Evolutionary conservation across 2,888 invertebrate species (phyloP), one percentile per base, ranked within the genome.

Genomic region (Hartigia nigra): DNA sequence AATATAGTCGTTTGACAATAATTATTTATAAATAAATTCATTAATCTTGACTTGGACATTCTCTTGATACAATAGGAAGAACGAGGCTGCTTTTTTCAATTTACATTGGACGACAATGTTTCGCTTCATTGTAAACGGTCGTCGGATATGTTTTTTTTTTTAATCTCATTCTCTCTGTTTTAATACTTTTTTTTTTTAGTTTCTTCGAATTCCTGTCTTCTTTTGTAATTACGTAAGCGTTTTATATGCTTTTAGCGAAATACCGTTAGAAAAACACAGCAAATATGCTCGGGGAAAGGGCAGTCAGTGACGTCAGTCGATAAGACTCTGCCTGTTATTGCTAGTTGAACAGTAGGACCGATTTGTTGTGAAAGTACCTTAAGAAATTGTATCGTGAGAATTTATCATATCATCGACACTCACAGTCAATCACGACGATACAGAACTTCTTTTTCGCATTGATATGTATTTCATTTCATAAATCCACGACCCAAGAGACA

Each of bases 21-120:
- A 85, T 81, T 81, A 81, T 88, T 70, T 86, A 86, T 83, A 85
- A 86, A 86, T 85, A 84, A 84, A 84, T 82, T 81, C 78, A 84
- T 82, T 80, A 80, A 86, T 75, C 82, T 82, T 82, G 83, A 86
- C 81, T 79, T 82, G 77, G 82, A 85, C 84, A 85, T 87, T 87
- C 81, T 86, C 83, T 86, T 84, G 87, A 86, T 85, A 86, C 76
- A 74, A 77, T 69, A 55, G 77, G 37, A 77, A n/a, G 55, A 74
- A 75, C 74, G 34, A 23, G 23, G 55, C 55, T 23, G 23, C 55
- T 55, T 55, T 55, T 23, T 23, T 23, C n/a, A n/a, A 55, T 55
- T 55, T 55, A 55, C 55, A 55, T 55, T 55, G 4, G 23, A 55
- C 55, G 14, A 23, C 55, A 23, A 23, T 55, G 55, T 55, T 9